Conservation (phyloP, 2,888 invertebrate genomes). For the Podotricha telesiphe region DNA sequence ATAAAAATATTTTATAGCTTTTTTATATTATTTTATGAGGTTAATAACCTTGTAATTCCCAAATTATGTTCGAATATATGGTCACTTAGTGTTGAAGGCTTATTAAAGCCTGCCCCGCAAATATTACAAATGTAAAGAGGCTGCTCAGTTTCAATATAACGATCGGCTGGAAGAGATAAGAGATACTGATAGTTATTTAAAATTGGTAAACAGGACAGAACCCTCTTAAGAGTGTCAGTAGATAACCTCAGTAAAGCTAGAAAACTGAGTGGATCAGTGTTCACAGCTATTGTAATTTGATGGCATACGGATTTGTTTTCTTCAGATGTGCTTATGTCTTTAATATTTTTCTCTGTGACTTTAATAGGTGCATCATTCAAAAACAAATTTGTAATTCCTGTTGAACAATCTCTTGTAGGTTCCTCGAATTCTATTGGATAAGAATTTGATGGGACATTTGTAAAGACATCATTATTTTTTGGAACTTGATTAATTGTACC, state of each 20-base stretch:
- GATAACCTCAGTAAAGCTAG: conserved; percentile 62
- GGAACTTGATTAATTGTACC: background rate
- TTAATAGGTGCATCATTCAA: conserved; percentile 20
- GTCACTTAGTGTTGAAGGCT: conserved; percentile 61
- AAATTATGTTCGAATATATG: conserved; percentile 65
- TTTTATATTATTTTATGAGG: no score
- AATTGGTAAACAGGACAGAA: conserved; percentile 62
- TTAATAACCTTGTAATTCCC: conserved; percentile 58
- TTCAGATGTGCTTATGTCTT: conserved; percentile 44
- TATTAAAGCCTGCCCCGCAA: conserved; percentile 63
- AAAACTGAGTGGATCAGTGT: conserved; percentile 70
- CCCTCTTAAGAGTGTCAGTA: conserved; percentile 58
- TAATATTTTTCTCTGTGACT: conserved; percentile 35
- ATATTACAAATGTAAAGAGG: conserved; percentile 64
- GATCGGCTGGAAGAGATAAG: conserved; percentile 50
- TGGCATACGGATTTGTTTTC: conserved; percentile 18
- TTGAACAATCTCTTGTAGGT: conserved; percentile 63
- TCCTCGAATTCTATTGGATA: conserved; percentile 56
- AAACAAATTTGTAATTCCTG: conserved; percentile 59
- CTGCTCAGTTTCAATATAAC: conserved; percentile 33
- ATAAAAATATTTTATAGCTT: no score
- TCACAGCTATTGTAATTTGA: conserved; percentile 65
- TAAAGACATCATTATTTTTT: background rate
- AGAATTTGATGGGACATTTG: background rate
- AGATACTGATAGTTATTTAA: conserved; percentile 59